Percentiles rank a stretch among this genome's conserved stretches.
Evolutionary conservation across 2,888 invertebrate species (phyloP).

Genomic region (Drosophila mimica): DNA sequence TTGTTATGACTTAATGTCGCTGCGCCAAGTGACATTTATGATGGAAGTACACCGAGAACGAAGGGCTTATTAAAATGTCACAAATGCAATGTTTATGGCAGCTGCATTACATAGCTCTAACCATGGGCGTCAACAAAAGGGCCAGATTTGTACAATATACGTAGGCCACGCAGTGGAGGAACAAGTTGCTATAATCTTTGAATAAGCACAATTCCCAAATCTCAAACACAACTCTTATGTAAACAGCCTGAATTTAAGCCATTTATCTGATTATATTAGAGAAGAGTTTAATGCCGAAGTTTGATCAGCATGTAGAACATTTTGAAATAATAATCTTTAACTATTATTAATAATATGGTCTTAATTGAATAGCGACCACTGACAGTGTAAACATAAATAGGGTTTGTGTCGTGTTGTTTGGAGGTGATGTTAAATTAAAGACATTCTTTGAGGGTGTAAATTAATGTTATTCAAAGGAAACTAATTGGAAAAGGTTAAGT

Average conservation of each 20-base stretch:
- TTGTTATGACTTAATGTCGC: conserved; percentile 77
- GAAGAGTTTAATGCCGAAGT: neutral
- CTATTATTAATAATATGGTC: neutral
- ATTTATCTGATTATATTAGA: neutral
- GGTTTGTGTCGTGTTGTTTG: neutral
- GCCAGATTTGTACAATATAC: neutral
- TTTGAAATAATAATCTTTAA: neutral
- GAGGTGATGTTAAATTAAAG: neutral
- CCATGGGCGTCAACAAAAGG: conserved; percentile 2
- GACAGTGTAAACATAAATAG: neutral
- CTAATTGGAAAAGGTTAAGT: neutral
- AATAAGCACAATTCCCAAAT: neutral
- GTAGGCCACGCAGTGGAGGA: neutral
- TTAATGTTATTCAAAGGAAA: neutral
- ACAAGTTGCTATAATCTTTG: neutral
- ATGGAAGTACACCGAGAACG: conserved; percentile 64
- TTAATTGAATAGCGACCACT: neutral
- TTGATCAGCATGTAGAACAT: neutral
- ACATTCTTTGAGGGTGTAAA: neutral
- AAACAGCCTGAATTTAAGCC: neutral
- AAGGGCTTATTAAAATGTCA: conserved; percentile 81
- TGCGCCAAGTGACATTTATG: conserved; percentile 69
- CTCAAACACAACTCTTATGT: neutral
- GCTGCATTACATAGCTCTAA: conserved; percentile 69
- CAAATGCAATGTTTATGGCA: conserved; percentile 83